Evolutionary conservation across 2,113 vertebrate genomes (phyloP).

Genomic region (Argyrosomus japonicus): DNA sequence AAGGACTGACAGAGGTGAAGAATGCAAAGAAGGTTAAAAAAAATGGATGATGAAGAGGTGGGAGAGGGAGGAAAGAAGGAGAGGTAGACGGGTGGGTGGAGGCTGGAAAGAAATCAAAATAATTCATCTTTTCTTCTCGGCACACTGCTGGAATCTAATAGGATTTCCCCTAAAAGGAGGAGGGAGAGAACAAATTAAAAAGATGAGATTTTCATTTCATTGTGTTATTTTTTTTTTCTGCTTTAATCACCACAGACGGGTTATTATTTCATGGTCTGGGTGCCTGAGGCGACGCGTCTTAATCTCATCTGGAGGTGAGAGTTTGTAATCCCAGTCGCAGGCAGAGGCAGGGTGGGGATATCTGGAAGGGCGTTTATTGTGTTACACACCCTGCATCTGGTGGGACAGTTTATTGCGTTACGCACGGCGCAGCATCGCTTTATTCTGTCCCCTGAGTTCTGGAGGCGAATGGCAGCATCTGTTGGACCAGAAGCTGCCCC

Average conservation of each 20-base stretch:
- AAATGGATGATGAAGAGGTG: neutral
- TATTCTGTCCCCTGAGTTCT: constrained; percentile 69
- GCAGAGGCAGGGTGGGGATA: constrained; percentile 34
- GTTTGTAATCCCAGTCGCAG: constrained; percentile 68
- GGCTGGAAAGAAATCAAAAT: constrained; percentile 21
- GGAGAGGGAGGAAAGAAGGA: neutral
- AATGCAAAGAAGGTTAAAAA: neutral
- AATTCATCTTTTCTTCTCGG: constrained; percentile 34
- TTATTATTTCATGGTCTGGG: constrained; percentile 68
- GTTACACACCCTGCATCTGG: constrained; percentile 73
- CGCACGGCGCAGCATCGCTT: constrained; percentile 7
- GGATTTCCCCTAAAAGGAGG: constrained; percentile 32
- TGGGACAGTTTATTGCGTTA: constrained; percentile 74
- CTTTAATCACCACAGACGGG: constrained; percentile 60
- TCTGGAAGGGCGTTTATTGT: constrained; percentile 63
- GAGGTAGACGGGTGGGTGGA: neutral
- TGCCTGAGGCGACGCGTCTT: constrained; percentile 58
- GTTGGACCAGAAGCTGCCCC: constrained; percentile 61
- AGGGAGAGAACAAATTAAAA: constrained; percentile 65
- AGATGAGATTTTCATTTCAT: constrained; percentile 77
- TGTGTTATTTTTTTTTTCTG: constrained; percentile 47
- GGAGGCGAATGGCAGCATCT: constrained; percentile 69
- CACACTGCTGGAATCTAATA: constrained; percentile 67
- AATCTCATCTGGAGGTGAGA: constrained; percentile 76
- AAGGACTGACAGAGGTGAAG: constrained; percentile 8